Conservation (phyloP, 2,113 vertebrate genomes). For the Morone saxatilis region DNA sequence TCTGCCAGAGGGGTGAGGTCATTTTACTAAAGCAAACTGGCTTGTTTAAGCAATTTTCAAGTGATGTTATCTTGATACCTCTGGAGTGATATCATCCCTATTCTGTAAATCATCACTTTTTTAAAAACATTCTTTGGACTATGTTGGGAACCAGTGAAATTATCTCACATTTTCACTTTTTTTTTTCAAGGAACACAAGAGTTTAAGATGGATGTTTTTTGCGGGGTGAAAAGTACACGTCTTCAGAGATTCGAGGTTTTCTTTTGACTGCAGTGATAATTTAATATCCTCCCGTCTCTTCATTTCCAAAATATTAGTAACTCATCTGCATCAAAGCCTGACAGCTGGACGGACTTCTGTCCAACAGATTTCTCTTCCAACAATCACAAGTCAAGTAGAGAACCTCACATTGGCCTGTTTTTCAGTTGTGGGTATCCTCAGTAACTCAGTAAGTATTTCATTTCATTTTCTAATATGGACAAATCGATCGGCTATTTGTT, state of each 20-base stretch:
- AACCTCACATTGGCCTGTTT: neutral
- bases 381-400: constrained; percentile 46
- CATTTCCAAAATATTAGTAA: constrained; percentile 70
- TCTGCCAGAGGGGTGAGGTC: constrained; percentile 15
- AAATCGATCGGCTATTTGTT: neutral
- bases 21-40: constrained; percentile 26
- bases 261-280: constrained; percentile 54
- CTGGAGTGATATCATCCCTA: neutral
- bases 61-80: constrained; percentile 20
- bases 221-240: constrained; percentile 29
- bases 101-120: constrained; percentile 44
- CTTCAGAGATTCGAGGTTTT: constrained; percentile 45
- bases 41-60: constrained; percentile 57
- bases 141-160: neutral
- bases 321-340: constrained; percentile 52
- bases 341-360: constrained; percentile 43
- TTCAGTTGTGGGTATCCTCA: neutral
- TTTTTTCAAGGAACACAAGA: constrained; percentile 7
- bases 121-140: neutral
- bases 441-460: neutral
- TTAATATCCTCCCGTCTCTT: constrained; percentile 61
- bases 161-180: constrained; percentile 31
- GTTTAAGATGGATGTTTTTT: constrained; percentile 23
- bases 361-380: constrained; percentile 43
- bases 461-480: neutral